Base-by-base conservation (phyloP, 2,113 vertebrate species). In the Mixornis gularis region DNA sequence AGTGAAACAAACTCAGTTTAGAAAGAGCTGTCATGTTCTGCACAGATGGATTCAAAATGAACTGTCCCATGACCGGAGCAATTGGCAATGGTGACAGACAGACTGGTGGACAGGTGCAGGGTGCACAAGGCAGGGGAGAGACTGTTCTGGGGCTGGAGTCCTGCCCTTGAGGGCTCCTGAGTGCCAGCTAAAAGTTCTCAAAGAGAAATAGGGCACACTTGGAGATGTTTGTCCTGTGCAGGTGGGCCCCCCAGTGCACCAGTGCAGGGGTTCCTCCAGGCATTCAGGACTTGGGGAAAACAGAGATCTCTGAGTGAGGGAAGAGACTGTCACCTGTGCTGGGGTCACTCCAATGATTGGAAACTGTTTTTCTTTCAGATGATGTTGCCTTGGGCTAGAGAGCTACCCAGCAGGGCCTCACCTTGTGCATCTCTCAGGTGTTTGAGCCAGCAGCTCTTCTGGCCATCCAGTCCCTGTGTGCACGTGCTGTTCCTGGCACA, bases 21-120 rank as follows among this genome's bases (percentile, higher is more conserved):
- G 83, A 95, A 93, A 92, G 77, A 93, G 82, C 88, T 87, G 74
- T 90, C 83, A 73, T 51, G 77, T 83, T 92, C 89, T 80, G 94
- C 95, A 95, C 95, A 93, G 86, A 92, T 94, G 89, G 88, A 60
- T 85, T 90, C 62, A 77, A 93, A 86, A 73, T 36, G 49, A 90
- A 73, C 85, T 91, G 74, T 93, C 73, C 89, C 6, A 46, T 91
- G 93, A 92, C 92, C 6, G 3, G 29, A 94, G 74, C 13, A 1
- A 72, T 87, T 94, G 84, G 94, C 90, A 94, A 7, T 30, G 78
- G 30, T 72, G 63, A n/a, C 85, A 85, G 74, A 79, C 89, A 96
- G 94, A 79, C 66, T 1, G 43, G 81, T 87, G 74, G 78, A 91
- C 93, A 95, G 93, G 89, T 95, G 91, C 80, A 74, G 70, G 68